Conservation (phyloP, 2,113 vertebrate species). For the Planiliza haematocheilus region DNA sequence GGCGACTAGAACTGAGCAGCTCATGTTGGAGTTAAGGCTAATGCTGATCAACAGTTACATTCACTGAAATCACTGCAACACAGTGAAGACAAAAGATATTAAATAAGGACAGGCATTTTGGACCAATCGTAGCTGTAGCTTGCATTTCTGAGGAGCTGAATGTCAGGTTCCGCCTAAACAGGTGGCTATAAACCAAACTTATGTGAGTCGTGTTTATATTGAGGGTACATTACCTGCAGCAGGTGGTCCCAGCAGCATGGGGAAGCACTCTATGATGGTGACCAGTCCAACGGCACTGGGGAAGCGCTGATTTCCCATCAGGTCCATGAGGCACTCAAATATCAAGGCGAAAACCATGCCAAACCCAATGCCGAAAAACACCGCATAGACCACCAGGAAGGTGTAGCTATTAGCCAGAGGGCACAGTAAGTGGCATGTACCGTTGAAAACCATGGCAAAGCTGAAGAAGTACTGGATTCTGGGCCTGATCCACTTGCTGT, state of each 20-base stretch:
- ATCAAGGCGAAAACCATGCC: constrained; percentile 87
- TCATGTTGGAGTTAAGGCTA: too few species aligned
- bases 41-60: too few species aligned
- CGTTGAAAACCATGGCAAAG: constrained; percentile 84
- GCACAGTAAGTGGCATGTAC: constrained; percentile 86
- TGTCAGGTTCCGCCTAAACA: background rate
- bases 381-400: constrained; percentile 72
- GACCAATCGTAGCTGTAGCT: too few species aligned
- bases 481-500: constrained; percentile 83
- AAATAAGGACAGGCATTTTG: too few species aligned
- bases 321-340: constrained; percentile 88
- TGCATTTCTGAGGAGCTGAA: too few species aligned
- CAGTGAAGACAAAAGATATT: too few species aligned
- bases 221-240: constrained; percentile 83
- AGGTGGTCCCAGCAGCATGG: constrained; percentile 86
- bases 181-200: too few species aligned
- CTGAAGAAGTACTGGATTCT: constrained; percentile 87
- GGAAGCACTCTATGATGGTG: constrained; percentile 87
- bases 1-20: too few species aligned
- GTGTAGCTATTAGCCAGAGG: constrained; percentile 80
- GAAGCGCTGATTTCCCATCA: constrained; percentile 83
- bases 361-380: constrained; percentile 83
- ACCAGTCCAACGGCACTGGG: constrained; percentile 85
- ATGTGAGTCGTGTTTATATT: background rate
- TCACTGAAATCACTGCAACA: too few species aligned